Base-by-base conservation (phyloP, 2,888 invertebrate genomes). In the Oligia strigilis region DNA sequence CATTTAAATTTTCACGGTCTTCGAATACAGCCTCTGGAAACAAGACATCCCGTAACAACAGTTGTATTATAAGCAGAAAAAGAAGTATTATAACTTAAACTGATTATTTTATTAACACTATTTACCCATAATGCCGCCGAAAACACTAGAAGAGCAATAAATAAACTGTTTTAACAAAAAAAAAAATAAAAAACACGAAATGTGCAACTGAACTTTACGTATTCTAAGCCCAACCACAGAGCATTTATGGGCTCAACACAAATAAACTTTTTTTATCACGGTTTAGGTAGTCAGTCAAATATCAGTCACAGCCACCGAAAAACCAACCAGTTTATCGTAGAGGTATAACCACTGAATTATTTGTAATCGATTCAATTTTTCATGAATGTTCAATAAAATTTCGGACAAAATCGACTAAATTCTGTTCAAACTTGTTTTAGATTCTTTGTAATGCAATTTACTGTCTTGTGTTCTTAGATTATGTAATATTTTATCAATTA, bases 1-100 rank as follows among this genome's bases (percentile, higher is more conserved):
- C 99, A 89, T 94, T 94, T 70, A 97, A 91, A 87, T 92, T 94
- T 82, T 95, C 95, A 89, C 93, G 92, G 75, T 94, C 94, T 72
- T 94, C 86, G 17, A 77, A 60, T 46, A 70, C 75, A 75, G 52
- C 73, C 90, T 96, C 96, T 96, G 93, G 71, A 93, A 93, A 90
- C 88, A 87, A 74, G 65, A 88, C 81, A 87, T 75, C 64, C 69
- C 75, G 72, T 83, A 86, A 83, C 70, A 84, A 78, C 17, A 81
- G 46, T 78, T 69, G 43, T 69, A 77, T 81, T 75, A 75, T 72
- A 52, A 19, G 29, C 11, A 72, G 49, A 71, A 82, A 77, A 74
- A 29, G 36, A 65, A 73, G 40, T 75, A 77, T 77, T 77, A 73
- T 82, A 77, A 85, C 75, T n/a, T 84, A 87, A 84, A 77, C 71